Percentiles rank a stretch among this genome's conserved stretches.
Conservation (phyloP, 2,797 vertebrate species). For the Micromesistius poutassou region DNA sequence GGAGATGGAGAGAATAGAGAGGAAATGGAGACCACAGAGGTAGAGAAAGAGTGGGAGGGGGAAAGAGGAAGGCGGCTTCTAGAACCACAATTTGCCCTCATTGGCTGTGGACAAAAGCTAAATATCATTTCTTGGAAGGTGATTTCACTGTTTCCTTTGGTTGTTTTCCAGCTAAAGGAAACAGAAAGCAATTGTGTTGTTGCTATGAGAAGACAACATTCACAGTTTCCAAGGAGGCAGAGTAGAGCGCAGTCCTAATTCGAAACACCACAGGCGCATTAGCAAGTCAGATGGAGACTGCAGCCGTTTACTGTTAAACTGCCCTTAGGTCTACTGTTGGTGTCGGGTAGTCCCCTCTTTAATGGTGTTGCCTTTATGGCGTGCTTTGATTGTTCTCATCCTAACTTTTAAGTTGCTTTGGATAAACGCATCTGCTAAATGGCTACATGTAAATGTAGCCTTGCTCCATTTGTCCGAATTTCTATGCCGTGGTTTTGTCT, state of each 20-base stretch:
- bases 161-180: conserved; percentile 63
- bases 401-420: neutral
- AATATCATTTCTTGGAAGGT: conserved; percentile 44
- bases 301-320: conserved; percentile 31
- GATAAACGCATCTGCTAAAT: neutral
- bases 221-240: conserved; percentile 63
- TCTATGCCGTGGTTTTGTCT: neutral
- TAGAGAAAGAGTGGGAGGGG: neutral
- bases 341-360: conserved; percentile 9
- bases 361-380: neutral
- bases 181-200: conserved; percentile 52
- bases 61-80: neutral
- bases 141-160: conserved; percentile 56
- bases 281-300: conserved; percentile 16
- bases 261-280: conserved; percentile 51
- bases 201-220: conserved; percentile 64
- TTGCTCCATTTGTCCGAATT: neutral
- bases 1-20: conserved; percentile 1
- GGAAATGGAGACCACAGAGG: neutral
- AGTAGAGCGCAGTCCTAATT: conserved; percentile 49
- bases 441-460: neutral
- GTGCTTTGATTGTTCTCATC: neutral
- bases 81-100: neutral
- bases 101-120: conserved; percentile 15
- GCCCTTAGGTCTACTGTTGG: conserved; percentile 18